These are phyloP conservation scores for Vulpes ferrilata DNA, from an alignment of 2,113 vertebrate species.

Conservation along the genomic window DNA sequence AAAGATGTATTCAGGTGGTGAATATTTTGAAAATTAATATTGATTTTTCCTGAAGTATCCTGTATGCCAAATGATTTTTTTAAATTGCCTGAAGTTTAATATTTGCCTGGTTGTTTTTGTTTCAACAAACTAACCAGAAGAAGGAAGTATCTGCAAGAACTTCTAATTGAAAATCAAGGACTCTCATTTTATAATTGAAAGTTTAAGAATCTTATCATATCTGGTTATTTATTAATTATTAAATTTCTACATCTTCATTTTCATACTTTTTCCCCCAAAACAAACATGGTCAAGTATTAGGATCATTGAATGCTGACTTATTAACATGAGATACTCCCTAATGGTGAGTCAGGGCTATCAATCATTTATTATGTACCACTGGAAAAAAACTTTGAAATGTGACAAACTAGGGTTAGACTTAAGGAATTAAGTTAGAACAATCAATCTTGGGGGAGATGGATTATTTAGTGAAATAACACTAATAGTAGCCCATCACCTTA, in stretches of 20 bases:
- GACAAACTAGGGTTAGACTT: neutral
- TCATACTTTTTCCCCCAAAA: neutral
- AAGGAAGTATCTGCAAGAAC: neutral
- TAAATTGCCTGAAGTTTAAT: neutral
- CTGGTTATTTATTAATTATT: neutral
- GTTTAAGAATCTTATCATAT: neutral
- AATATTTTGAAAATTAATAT: constrained; percentile 49
- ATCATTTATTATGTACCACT: neutral
- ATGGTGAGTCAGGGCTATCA: neutral
- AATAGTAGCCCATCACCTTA: neutral
- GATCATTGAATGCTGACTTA: neutral
- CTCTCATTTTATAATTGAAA: neutral
- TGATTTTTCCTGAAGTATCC: neutral
- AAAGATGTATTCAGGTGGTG: neutral
- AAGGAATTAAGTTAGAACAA: neutral
- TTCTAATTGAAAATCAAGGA: neutral
- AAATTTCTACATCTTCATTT: neutral
- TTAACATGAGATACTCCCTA: neutral
- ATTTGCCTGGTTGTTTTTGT: neutral
- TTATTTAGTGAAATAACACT: neutral
- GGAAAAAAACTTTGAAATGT: neutral
- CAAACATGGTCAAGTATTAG: neutral
- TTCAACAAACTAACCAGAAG: neutral
- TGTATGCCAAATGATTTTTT: neutral
- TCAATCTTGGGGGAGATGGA: neutral